Percentiles rank a stretch among this genome's conserved stretches.
These are phyloP conservation scores for Drosophila prolongata DNA, from an alignment of 2,888 invertebrate species.

Conservation along the genomic window DNA sequence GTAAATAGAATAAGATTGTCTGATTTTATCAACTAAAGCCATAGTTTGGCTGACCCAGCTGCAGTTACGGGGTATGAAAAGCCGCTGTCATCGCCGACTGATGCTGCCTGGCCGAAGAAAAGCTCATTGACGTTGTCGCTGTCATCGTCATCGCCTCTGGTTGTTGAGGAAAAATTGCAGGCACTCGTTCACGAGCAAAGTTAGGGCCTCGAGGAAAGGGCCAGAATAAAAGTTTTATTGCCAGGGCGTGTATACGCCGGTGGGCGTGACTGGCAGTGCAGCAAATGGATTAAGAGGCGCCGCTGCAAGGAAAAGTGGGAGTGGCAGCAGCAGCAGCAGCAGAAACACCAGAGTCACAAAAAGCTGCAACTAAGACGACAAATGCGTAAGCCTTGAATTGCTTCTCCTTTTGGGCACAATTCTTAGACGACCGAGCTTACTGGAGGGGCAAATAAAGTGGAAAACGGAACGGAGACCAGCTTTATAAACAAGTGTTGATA, in stretches of 20 bases:
- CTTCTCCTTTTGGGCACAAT: slow-evolving; percentile 22
- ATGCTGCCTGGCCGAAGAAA: slow-evolving; percentile 24
- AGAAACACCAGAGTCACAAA: slow-evolving; percentile 2
- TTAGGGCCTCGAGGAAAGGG: slow-evolving; percentile 13
- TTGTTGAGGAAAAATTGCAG: slow-evolving; percentile 29
- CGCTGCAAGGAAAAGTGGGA: slow-evolving; percentile 7
- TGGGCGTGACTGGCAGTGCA: slow-evolving; percentile 43
- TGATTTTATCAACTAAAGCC: not conserved
- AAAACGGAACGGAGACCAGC: slow-evolving; percentile 1
- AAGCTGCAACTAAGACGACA: slow-evolving; percentile 51
- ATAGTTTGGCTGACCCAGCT: not conserved
- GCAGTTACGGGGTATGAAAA: not conserved
- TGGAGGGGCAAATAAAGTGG: slow-evolving; percentile 7
- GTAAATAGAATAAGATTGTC: not conserved
- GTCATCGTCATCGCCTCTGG: slow-evolving; percentile 14
- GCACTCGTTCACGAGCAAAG: slow-evolving; percentile 11
- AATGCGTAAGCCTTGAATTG: slow-evolving; percentile 60
- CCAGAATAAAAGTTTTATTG: slow-evolving; percentile 48
- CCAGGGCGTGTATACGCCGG: slow-evolving; percentile 23
- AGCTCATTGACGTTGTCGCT: slow-evolving; percentile 47
- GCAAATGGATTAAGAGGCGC: slow-evolving; percentile 39
- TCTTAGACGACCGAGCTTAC: slow-evolving; percentile 3
- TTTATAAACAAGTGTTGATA: slow-evolving; percentile 75
- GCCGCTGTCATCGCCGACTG: slow-evolving; percentile 27
- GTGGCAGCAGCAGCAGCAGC: slow-evolving; percentile 13